A percentile compares a stretch with the other conserved stretches of the same genome.
Conservation (phyloP, 2,113 vertebrate species). For the Platanista minor region DNA sequence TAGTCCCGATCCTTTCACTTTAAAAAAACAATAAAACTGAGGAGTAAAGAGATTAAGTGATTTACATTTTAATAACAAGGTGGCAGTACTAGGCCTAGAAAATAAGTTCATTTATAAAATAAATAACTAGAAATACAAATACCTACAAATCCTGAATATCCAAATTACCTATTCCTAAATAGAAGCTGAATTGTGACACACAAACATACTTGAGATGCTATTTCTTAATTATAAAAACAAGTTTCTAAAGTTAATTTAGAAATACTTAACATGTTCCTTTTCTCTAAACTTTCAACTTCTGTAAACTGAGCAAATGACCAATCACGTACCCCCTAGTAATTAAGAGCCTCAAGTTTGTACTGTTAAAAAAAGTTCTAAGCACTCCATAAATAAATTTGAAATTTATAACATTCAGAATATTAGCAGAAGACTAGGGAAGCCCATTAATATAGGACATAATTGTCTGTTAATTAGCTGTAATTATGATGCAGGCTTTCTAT, state of each 20-base stretch:
- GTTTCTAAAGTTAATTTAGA: slow-evolving; percentile 31
- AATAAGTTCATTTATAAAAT: background rate
- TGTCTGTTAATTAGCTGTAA: slow-evolving; percentile 90
- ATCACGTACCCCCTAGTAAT: background rate
- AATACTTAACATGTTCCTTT: background rate
- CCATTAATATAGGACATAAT: slow-evolving; percentile 76
- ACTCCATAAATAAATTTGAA: slow-evolving; percentile 75
- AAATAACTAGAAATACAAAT: background rate
- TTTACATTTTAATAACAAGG: background rate
- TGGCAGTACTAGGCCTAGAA: background rate
- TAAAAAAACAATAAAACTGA: slow-evolving; percentile 14
- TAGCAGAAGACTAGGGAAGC: slow-evolving; percentile 72
- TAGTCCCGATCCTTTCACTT: background rate
- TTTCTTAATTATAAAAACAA: slow-evolving; percentile 18
- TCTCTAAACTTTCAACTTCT: slow-evolving; percentile 34
- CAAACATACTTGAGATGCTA: background rate
- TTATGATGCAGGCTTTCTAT: slow-evolving; percentile 83
- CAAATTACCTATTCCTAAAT: background rate
- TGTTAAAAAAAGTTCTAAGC: slow-evolving; percentile 45
- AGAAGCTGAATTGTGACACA: background rate
- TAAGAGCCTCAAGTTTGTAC: slow-evolving; percentile 12
- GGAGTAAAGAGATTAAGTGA: background rate
- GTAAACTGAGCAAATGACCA: background rate
- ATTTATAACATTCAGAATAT: slow-evolving; percentile 75
- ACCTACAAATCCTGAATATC: background rate